Evolutionary conservation across 2,888 invertebrate genomes (phyloP), one percentile per base, ranked within the genome.

Genomic region (Alloscopus bannaensis): DNA sequence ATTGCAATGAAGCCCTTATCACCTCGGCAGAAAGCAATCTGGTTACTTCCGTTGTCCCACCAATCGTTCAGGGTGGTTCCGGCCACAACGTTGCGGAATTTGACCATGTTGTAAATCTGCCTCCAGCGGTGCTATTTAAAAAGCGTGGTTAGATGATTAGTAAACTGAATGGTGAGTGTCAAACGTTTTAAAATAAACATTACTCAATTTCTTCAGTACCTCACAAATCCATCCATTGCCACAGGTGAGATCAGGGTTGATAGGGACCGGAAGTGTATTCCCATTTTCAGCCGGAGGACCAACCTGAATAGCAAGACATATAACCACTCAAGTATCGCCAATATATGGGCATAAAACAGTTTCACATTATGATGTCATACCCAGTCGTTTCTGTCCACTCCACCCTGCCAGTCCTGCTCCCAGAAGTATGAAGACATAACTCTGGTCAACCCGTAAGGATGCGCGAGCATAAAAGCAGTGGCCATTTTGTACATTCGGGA

Each of bases 401-500:
- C 71, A 6, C 65, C 68, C n/a, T 60, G 40, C 3, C 11, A 42
- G 11, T 26, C 28, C 28, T 71, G 60, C 16, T 80, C 76, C 88
- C 95, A 97, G 62, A 87, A 90, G 87, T 92, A 85, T 0, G 84
- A 84, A 0, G 81, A 81, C 94, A 98, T 95, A 66, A 97, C 88
- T 60, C 94, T 91, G 0, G 94, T 92, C 76, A 91, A 90, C 1
- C 94, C 94, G 84, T 95, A 95, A 0, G 94, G 93, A 90, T 94
- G 93, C 0, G 96, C 95, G 88, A 98, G 89, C 92, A 94, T 95
- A 88, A 96, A 97, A 0, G 94, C 95, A 2, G 45, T 93, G 0
- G 96, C 97, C 90, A 91, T 91, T 89, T 90, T 86, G 79, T 86
- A 84, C 31, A 82, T 28, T 42, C 82, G 31, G 24, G 81, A 42